phyloP scores from a whole-genome alignment of 2,888 invertebrate genomes.

The Fabriciana adippe region DNA sequence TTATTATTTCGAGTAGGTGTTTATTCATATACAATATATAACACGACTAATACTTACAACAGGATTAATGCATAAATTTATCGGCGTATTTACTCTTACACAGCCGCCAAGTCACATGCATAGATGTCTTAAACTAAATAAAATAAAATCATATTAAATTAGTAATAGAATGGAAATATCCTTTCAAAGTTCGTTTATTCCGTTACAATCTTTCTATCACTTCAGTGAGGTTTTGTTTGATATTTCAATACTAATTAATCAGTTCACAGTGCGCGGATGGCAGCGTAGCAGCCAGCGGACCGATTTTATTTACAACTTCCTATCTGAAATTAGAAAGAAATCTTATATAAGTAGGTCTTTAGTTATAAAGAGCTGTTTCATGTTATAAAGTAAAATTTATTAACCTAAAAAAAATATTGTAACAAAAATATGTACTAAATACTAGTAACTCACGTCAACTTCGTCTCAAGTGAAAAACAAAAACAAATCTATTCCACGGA shows the following conservation, averaged over 20 bases:
- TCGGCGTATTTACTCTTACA: too few species aligned
- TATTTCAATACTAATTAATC: constrained; percentile 66
- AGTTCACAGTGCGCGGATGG: constrained; percentile 53
- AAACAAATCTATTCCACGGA: too few species aligned
- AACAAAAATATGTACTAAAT: too few species aligned
- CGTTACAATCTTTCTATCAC: constrained; percentile 52
- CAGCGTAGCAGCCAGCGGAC: constrained; percentile 43
- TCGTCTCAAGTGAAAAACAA: too few species aligned
- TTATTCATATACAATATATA: too few species aligned
- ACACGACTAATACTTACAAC: too few species aligned
- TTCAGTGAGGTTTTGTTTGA: constrained; percentile 60
- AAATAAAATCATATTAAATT: not conserved
- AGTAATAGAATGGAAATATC: constrained; percentile 21
- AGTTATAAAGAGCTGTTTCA: not conserved
- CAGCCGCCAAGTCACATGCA: too few species aligned
- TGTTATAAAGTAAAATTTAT: not conserved
- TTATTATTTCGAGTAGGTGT: constrained; percentile 7
- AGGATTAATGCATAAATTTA: too few species aligned
- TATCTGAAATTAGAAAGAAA: constrained; percentile 35
- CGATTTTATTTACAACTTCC: constrained; percentile 60
- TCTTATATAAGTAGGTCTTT: constrained; percentile 10
- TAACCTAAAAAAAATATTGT: too few species aligned
- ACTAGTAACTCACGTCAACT: too few species aligned
- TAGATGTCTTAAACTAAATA: not conserved
- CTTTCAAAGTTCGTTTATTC: constrained; percentile 42